Base-by-base conservation (phyloP, 2,797 vertebrate genomes). In the Lithobates pipiens region DNA sequence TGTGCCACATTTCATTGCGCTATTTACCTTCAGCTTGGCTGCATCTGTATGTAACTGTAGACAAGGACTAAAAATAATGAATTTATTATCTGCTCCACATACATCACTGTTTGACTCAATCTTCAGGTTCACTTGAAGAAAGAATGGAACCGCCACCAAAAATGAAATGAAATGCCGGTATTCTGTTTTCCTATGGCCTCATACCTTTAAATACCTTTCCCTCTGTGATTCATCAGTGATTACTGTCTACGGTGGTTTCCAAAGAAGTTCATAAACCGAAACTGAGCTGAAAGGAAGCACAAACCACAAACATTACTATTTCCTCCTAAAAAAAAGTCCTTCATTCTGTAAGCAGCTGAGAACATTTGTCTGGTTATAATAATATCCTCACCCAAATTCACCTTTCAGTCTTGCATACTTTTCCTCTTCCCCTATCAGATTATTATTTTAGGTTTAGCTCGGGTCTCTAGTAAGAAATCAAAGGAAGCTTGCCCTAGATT, bases 361-460 rank as follows among this genome's bases (percentile, higher is more conserved):
- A 73, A n/a, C 39, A 73, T 25, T 73, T 44, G 36, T 44, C 21
- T 42, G 71, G 71, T 11, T 73, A 44, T 44, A 73, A 42, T 73
- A 73, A 73, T 44, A 73, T 42, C 39, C 71, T 73, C 71, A 73
- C 71, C 71, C 39, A 73, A 73, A 73, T 11, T 73, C 36, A 73
- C 39, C 71, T 73, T 73, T 73, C 71, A 23, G 70, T 42, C 70
- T n/a, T 11, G 71, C 71, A 73, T 44, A 73, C n/a, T 73, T 73
- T 44, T 42, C 69, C 34, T 34, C 21, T 71, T 18, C 69, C 21
- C 32, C 36, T 71, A 71, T 71, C 39, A 73, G 71, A 42, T 44
- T 73, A 73, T 42, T 42, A 23, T 39, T 71, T 71, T 71, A 71
- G 32, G 16, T 71, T 71, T 73, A 44, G 29, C 71, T 73, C 36